Base-by-base conservation (phyloP, 2,113 vertebrate genomes). In the Eonycteris spelaea region DNA sequence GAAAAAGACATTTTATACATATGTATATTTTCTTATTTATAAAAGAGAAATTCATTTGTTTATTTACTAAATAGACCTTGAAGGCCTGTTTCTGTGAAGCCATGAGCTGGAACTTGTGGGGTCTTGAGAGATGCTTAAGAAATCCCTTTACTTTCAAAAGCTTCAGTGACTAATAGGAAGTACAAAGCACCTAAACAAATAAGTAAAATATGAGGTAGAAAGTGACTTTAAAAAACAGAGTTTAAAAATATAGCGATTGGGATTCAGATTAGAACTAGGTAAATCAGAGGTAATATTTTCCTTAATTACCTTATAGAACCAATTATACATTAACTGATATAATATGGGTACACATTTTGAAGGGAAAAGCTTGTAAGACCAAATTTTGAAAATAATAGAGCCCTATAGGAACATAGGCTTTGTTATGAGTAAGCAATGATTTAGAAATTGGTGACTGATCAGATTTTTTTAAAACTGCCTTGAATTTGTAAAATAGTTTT, bases 401-500 rank as follows among this genome's bases (percentile, higher is more conserved):
- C 10, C 9, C 22, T 61, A 24, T 3, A 75, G 21, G 30, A 93
- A 75, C 38, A 71, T 0, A 73, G 3, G 8, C 10, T 86, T 26
- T 83, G 48, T 73, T 63, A 78, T 21, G 11, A 85, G 35, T 24
- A 83, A 96, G 51, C 6, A 78, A 16, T 43, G 51, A 96, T 26
- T 96, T 93, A 75, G 18, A 24, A 87, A 73, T 67, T 43, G 3
- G 88, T 86, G 14, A 88, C 2, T 26, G 24, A 68, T 19, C 1
- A 73, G 63, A 3, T 4, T 45, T 67, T 73, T 13, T 82, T 40
- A 51, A 93, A 86, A 28, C 15, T 43, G 30, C 24, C 33, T 68
- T 19, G 11, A 78, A 78, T 77, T 93, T 38, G 78, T 82, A 55
- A 84, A 90, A 59, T 10, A 51, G 88, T 78, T 96, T 92, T n/a